A percentile compares a stretch with the other conserved stretches of the same genome.
Conservation (phyloP, 2,113 vertebrate species). For the Indicator indicator region DNA sequence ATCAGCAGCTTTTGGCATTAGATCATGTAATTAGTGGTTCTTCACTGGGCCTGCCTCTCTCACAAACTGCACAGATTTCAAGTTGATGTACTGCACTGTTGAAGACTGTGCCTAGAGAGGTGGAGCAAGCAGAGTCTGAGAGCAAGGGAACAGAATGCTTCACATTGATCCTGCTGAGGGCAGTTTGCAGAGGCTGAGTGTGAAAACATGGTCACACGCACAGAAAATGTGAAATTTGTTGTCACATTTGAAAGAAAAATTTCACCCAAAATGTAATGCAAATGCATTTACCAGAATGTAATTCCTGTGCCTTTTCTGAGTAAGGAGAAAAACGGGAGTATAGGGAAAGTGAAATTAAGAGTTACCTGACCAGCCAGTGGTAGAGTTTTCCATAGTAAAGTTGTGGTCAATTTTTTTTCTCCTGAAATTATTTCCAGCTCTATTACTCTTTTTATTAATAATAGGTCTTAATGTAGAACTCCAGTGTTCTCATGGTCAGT, state of each 20-base stretch:
- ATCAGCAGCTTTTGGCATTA: not conserved
- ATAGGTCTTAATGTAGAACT: not conserved
- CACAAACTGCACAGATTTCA: not conserved
- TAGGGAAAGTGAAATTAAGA: not conserved
- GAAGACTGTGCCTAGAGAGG: not conserved
- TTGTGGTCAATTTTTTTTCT: not conserved
- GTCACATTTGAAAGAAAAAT: not conserved
- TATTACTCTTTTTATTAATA: not conserved
- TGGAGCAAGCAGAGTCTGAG: accelerated
- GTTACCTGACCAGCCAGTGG: not conserved
- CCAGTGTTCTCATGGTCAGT: not conserved
- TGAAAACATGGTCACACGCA: not conserved
- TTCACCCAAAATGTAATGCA: not conserved
- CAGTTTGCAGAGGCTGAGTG: not conserved
- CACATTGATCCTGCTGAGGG: not conserved
- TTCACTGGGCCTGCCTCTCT: not conserved
- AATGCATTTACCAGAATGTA: not conserved
- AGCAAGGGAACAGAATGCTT: not conserved
- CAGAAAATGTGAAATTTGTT: conserved; percentile 5
- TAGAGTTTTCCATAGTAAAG: not conserved
- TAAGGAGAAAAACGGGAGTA: not conserved
- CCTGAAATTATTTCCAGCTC: not conserved
- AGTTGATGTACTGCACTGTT: not conserved
- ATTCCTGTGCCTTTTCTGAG: not conserved
- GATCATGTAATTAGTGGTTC: not conserved